Evolutionary conservation across 1,140 invertebrate genomes (phyloP).

Genomic region (Drosophila mojavensis): DNA sequence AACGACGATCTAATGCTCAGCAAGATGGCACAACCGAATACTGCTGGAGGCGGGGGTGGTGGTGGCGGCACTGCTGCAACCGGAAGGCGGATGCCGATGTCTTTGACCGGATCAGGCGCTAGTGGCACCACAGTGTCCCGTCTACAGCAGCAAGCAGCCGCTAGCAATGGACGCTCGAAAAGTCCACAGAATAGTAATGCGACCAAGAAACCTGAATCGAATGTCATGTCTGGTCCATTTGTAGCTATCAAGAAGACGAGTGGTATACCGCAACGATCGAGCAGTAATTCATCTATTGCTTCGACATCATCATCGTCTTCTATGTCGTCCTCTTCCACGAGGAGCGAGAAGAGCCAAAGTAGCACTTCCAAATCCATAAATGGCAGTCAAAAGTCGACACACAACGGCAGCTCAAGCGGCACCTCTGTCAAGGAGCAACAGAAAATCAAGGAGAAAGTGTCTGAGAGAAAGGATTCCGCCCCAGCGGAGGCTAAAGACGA

Average conservation of each 20-base stretch:
- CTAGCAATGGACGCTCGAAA: slow-evolving; percentile 60
- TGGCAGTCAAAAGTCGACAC: slow-evolving; percentile 59
- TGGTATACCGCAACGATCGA: slow-evolving; percentile 14
- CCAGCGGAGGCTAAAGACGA: slow-evolving; percentile 22
- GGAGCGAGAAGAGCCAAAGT: slow-evolving; percentile 62
- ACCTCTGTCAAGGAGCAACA: slow-evolving; percentile 45
- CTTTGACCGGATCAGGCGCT: slow-evolving; percentile 42
- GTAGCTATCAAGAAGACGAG: slow-evolving; percentile 48
- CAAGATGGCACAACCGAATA: slow-evolving; percentile 72
- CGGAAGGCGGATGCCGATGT: slow-evolving; percentile 65
- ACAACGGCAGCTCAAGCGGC: slow-evolving; percentile 48
- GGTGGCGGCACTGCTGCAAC: slow-evolving; percentile 15
- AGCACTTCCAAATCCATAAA: slow-evolving; percentile 53
- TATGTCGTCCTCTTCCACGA: not conserved
- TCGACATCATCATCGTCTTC: no score
- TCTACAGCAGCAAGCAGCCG: slow-evolving; percentile 49
- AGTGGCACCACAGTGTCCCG: slow-evolving; percentile 39
- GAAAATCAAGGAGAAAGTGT: slow-evolving; percentile 49
- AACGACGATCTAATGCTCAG: slow-evolving; percentile 58
- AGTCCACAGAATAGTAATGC: slow-evolving; percentile 54
- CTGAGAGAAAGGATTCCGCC: slow-evolving; percentile 29
- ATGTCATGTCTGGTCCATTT: slow-evolving; percentile 19
- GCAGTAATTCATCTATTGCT: not conserved
- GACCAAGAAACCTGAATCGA: slow-evolving; percentile 35
- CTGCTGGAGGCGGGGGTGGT: slow-evolving; percentile 29